phyloP scores from a whole-genome alignment of 2,797 vertebrate species.

The Epinephelus coioides region DNA sequence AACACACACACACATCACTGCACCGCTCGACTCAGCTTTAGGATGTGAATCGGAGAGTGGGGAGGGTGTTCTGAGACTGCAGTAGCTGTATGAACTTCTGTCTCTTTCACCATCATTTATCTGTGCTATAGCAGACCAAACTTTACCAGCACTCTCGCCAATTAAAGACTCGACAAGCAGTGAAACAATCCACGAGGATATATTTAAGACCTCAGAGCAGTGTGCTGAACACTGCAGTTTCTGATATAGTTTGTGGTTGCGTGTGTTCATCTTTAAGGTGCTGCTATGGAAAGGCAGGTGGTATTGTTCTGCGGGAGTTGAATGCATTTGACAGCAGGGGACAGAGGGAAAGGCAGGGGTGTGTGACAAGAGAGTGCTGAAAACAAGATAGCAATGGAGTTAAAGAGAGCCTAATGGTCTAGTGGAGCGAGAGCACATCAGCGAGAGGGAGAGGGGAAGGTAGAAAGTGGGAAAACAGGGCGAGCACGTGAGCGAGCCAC shows the following conservation, averaged over 20 bases:
- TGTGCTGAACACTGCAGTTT: conserved; percentile 1
- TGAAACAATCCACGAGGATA: neutral
- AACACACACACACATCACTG: conserved; percentile 53
- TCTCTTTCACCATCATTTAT: conserved; percentile 33
- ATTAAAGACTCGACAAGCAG: conserved; percentile 18
- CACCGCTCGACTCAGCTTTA: conserved; percentile 50
- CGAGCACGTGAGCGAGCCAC: conserved; percentile 33
- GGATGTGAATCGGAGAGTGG: conserved; percentile 46
- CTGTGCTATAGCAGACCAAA: conserved; percentile 4
- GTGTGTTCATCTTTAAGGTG: conserved; percentile 30
- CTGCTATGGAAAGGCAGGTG: conserved; percentile 44
- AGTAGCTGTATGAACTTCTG: conserved; percentile 48
- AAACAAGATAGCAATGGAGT: conserved; percentile 58
- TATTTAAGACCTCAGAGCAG: neutral
- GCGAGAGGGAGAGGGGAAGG: conserved; percentile 41
- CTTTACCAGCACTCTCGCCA: neutral
- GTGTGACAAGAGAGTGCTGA: conserved; percentile 45
- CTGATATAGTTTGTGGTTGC: conserved; percentile 4
- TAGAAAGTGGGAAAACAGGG: conserved; percentile 40
- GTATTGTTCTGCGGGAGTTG: conserved; percentile 55
- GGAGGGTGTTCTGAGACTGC: conserved; percentile 44
- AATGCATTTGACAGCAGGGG: conserved; percentile 59
- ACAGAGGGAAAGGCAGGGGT: conserved; percentile 33
- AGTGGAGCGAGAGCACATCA: conserved; percentile 67
- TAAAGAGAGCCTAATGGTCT: conserved; percentile 68